A percentile compares a stretch with the other conserved stretches of the same genome.
These are phyloP conservation scores for Equus quagga DNA, from an alignment of 2,113 vertebrate species.

Conservation along the genomic window DNA sequence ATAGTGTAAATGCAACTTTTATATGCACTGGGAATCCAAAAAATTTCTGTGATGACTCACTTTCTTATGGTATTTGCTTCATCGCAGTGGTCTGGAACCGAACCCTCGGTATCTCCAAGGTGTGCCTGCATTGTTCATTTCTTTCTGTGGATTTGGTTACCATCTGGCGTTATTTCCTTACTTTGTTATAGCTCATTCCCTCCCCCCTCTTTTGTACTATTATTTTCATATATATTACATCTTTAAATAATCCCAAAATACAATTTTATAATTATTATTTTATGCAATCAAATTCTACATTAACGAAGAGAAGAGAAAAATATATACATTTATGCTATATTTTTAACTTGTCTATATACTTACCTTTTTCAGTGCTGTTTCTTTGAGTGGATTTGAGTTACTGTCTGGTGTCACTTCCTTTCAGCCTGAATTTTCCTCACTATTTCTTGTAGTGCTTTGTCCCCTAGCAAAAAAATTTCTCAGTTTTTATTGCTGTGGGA, in stretches of 20 bases:
- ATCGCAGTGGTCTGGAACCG: no score
- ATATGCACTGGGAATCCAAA: no score
- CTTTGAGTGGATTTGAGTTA: background rate
- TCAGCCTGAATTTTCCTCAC: background rate
- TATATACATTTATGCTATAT: background rate
- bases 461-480: background rate
- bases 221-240: background rate
- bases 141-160: background rate
- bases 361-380: background rate
- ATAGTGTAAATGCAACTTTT: no score
- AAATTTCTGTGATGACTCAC: no score
- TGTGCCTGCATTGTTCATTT: background rate
- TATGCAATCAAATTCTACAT: background rate
- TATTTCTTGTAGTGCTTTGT: background rate
- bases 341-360: background rate
- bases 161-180: background rate
- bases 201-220: background rate
- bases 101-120: no score
- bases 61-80: no score
- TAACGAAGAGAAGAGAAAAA: background rate
- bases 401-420: background rate
- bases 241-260: background rate
- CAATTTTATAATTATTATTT: slow-evolving; percentile 21
- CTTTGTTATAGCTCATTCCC: background rate
- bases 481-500: background rate